Base-by-base conservation (phyloP, 1,140 invertebrate species). In the Drosophila ohnishii region DNA sequence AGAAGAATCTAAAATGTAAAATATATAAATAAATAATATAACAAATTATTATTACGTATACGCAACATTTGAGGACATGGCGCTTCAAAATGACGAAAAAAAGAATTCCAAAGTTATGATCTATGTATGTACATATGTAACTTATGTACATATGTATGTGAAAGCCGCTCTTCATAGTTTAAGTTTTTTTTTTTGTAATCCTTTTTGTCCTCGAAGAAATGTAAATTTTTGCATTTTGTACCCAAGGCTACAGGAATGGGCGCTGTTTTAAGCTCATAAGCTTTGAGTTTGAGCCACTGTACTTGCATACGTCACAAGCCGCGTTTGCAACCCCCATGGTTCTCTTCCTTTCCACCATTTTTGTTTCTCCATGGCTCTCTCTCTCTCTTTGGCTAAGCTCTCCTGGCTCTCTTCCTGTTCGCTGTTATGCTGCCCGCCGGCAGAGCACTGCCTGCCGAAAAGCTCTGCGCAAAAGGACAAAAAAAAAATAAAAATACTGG, bases 391-490 rank as follows among this genome's bases (percentile, higher is more conserved):
- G 9, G 0, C 45, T 48, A 7, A 14, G 10, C 11, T 25, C 19
- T 44, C 37, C 25, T 28, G 11, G 13, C 10, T 22, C 28, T 4
- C 48, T 13, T 14, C 3, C n/a, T 16, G 22, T 22, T 45, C 7
- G 19, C 14, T 32, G 13, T 10, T 30, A 1, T 30, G 48, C 28
- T 25, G 47, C 13, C 19, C 16, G 57, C 42, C 57, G 57, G 57
- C 57, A 9, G 19, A 47, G 48, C 47, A 2, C 32, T 22, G 19
- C 8, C 25, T 13, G 14, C 11, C 25, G 16, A 66, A 66, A 66
- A 66, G 63, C 63, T 66, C 58, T 66, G 35, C 34, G 35, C 25
- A 48, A 66, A 66, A 66, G 63, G 63, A 66, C 57, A 45, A 60
- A 14, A 19, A 25, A 34, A 65, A 66, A 66, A 19, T 1, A 19